Conservation (phyloP, 2,797 vertebrate genomes). For the Micrastur ruficollis region DNA sequence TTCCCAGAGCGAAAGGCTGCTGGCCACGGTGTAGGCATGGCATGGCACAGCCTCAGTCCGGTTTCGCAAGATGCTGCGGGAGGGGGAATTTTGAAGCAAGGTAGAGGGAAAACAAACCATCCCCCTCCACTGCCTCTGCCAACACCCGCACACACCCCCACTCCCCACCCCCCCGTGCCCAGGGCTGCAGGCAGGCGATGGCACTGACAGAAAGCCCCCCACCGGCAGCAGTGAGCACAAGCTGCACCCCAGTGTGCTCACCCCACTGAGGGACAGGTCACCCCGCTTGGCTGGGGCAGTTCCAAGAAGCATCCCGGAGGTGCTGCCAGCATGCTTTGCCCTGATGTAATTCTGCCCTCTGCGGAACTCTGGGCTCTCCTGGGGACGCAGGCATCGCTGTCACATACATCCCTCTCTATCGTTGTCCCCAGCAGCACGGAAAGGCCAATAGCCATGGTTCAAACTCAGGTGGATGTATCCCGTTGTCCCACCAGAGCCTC, state of each 20-base stretch:
- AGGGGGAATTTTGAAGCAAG: constrained; percentile 16
- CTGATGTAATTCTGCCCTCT: not conserved
- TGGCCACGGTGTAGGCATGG: fast-evolving
- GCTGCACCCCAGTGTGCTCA: not conserved
- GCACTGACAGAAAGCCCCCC: not conserved
- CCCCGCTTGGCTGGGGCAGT: fast-evolving
- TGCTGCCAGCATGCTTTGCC: not conserved
- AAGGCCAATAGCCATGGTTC: not conserved
- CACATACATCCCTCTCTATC: not conserved
- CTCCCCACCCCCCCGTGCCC: fast-evolving
- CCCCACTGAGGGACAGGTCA: not conserved
- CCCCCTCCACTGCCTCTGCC: not conserved
- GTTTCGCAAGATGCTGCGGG: not conserved
- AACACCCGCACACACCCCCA: no score
- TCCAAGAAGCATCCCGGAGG: not conserved
- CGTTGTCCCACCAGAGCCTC: fast-evolving
- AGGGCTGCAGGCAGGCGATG: not conserved
- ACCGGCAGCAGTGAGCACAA: fast-evolving
- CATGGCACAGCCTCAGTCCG: not conserved
- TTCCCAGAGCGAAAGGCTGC: not conserved
- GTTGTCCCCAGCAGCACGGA: not conserved
- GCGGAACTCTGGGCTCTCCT: not conserved
- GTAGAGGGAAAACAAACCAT: constrained; percentile 5
- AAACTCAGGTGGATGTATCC: fast-evolving
- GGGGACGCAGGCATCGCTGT: not conserved